These are phyloP conservation scores for Subanguina moxae DNA, from an alignment of 1,140 invertebrate genomes.

Conservation along the genomic window DNA sequence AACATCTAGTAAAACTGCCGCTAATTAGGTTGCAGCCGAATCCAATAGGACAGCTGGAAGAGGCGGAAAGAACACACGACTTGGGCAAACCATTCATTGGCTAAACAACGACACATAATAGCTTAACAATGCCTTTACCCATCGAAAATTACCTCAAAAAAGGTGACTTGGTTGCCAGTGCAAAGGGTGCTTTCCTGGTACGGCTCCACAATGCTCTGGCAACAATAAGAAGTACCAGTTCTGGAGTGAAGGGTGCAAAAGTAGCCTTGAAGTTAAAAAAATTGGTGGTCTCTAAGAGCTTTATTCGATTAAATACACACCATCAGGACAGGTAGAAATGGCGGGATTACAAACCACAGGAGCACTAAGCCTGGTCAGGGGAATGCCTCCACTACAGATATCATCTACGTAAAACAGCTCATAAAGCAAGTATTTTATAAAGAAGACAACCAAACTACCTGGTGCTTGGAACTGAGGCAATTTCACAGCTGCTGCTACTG, in stretches of 20 bases:
- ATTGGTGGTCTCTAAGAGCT: background rate
- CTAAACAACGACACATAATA: conserved; percentile 9
- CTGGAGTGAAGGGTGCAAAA: conserved; percentile 52
- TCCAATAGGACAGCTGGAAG: conserved; percentile 48
- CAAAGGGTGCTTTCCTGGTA: conserved; percentile 29
- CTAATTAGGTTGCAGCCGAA: conserved; percentile 57
- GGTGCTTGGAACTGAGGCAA: conserved; percentile 55
- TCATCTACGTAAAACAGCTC: conserved; percentile 39
- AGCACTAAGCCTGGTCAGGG: conserved; percentile 55
- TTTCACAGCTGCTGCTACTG: conserved; percentile 38
- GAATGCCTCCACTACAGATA: conserved; percentile 54
- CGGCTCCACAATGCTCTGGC: conserved; percentile 38
- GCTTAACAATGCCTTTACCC: conserved; percentile 3
- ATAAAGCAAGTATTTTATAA: background rate
- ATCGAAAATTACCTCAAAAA: conserved; percentile 37
- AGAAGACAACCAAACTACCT: conserved; percentile 20
- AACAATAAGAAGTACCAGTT: conserved; percentile 58
- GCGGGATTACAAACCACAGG: conserved; percentile 56
- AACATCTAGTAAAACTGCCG: conserved; percentile 55
- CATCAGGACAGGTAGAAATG: conserved; percentile 56
- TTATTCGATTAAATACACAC: conserved; percentile 28
- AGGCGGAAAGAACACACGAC: conserved; percentile 43
- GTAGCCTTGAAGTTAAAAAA: conserved; percentile 48
- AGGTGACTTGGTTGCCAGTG: conserved; percentile 50
- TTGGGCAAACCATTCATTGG: conserved; percentile 50